Base-by-base conservation (phyloP, 2,888 invertebrate genomes). In the Spodoptera littoralis region DNA sequence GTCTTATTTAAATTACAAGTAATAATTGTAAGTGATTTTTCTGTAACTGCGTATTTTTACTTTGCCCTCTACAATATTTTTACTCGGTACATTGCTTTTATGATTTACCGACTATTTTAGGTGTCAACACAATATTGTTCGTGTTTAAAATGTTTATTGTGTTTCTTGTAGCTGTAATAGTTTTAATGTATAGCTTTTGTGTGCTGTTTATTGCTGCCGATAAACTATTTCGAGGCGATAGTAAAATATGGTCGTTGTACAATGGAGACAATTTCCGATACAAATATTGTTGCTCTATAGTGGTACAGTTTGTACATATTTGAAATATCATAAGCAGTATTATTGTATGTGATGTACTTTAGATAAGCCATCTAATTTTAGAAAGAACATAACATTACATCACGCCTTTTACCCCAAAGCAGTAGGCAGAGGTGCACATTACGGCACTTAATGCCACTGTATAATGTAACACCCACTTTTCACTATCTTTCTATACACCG, bases 1-100 rank as follows among this genome's bases (percentile, higher is more conserved):
- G 60, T 22, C 36, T 74, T 63, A 74, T 71, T 74, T 73, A 70
- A 50, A 70, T 73, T 74, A 74, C 74, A 74, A 53, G 74, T 74
- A 18, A 60, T 65, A 61, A 60, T 76, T 56, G 18, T 2, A 45
- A 50, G 41, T 65, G 49, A 48, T 55, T 76, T 60, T 70, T 24
- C 1, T 18, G 18, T 18, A 1, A 18, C 18, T 1, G 18, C 18
- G 18, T 18, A 18, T 18, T 18, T 61, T 49, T 50, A 13, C 12
- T 47, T 52, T 52, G 11, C 41, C 9, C 46, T 58, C 46, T 54
- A 22, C 8, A 11, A 13, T 27, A 11, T 36, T 53, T 52, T 41
- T 44, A 18, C 24, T 36, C 13, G 11, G 9, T 13, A 12, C 11
- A 41, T 30, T 54, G 18, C 41, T 51, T 64, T 11, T 9, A 27